These are phyloP conservation scores for Tribolium madens DNA, from an alignment of 1,140 invertebrate species.

Conservation along the genomic window DNA sequence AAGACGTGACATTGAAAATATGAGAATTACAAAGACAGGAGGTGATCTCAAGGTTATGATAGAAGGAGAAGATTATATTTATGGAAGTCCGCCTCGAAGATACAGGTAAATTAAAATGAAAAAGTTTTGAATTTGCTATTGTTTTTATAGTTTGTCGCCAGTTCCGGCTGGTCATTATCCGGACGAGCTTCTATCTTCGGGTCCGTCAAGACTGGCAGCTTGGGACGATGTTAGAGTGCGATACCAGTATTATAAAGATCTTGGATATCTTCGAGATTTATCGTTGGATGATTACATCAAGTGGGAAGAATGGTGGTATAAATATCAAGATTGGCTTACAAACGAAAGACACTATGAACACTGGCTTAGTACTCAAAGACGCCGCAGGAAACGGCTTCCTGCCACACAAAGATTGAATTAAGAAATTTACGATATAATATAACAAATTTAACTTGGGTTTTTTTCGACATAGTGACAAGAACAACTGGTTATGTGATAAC, in stretches of 20 bases:
- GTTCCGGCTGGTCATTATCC: slow-evolving; percentile 82
- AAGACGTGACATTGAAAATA: slow-evolving; percentile 82
- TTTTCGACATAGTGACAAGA: slow-evolving; percentile 8
- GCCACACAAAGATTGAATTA: slow-evolving; percentile 67
- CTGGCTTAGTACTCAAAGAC: slow-evolving; percentile 72
- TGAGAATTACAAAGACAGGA: slow-evolving; percentile 84
- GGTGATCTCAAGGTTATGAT: slow-evolving; percentile 82
- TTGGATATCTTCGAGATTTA: slow-evolving; percentile 83
- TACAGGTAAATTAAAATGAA: slow-evolving; percentile 63
- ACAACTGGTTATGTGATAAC: slow-evolving; percentile 38
- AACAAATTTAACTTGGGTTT: background rate
- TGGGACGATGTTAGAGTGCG: slow-evolving; percentile 88
- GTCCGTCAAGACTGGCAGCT: slow-evolving; percentile 79
- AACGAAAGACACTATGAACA: slow-evolving; percentile 85
- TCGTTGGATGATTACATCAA: slow-evolving; percentile 87
- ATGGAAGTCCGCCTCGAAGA: slow-evolving; percentile 65
- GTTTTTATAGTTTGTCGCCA: slow-evolving; percentile 70
- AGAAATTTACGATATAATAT: slow-evolving; percentile 6
- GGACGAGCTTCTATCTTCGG: slow-evolving; percentile 76
- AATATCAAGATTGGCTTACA: slow-evolving; percentile 91
- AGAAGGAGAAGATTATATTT: slow-evolving; percentile 70
- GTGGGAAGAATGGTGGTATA: slow-evolving; percentile 96
- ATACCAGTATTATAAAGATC: slow-evolving; percentile 88
- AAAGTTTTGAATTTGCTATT: background rate
- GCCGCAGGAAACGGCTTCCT: slow-evolving; percentile 66